Conservation (phyloP, 2,797 vertebrate genomes). For the Acipenser oxyrinchus region DNA sequence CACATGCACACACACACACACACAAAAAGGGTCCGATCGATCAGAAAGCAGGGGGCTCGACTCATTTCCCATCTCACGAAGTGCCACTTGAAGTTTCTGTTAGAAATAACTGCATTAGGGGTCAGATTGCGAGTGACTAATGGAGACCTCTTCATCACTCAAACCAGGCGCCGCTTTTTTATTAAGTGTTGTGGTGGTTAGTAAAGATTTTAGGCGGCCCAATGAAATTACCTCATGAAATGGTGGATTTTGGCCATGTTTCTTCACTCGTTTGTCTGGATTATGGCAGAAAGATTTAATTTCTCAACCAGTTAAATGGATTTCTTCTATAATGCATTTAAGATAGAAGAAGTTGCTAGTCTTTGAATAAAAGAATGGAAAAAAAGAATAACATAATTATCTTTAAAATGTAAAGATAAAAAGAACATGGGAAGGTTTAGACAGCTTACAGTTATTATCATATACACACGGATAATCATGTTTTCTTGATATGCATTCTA, state of each 20-base stretch:
- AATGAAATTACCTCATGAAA: conserved; percentile 51
- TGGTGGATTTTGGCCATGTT: conserved; percentile 35
- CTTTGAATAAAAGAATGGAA: neutral
- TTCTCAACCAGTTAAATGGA: conserved; percentile 30
- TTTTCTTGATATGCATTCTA: too few species aligned
- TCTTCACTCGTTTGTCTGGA: conserved; percentile 37
- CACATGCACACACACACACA: conserved; percentile 7
- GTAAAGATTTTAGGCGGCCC: conserved; percentile 47
- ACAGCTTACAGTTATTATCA: too few species aligned
- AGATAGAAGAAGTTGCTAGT: conserved; percentile 1
- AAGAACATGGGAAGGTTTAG: neutral
- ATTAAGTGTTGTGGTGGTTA: conserved; percentile 59
- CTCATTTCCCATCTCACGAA: conserved; percentile 52
- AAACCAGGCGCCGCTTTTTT: conserved; percentile 49
- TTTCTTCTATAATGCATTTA: conserved; percentile 18
- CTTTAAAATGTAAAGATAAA: neutral
- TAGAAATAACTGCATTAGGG: conserved; percentile 55
- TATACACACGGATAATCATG: too few species aligned
- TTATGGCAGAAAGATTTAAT: conserved; percentile 30
- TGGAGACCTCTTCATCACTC: conserved; percentile 49
- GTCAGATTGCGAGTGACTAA: conserved; percentile 45
- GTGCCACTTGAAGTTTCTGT: conserved; percentile 48
- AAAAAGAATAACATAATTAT: neutral
- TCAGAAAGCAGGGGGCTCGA: conserved; percentile 40
- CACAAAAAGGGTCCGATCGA: conserved; percentile 21